phyloP scores from a whole-genome alignment of 2,888 invertebrate species.

The Hetaerina titia region DNA sequence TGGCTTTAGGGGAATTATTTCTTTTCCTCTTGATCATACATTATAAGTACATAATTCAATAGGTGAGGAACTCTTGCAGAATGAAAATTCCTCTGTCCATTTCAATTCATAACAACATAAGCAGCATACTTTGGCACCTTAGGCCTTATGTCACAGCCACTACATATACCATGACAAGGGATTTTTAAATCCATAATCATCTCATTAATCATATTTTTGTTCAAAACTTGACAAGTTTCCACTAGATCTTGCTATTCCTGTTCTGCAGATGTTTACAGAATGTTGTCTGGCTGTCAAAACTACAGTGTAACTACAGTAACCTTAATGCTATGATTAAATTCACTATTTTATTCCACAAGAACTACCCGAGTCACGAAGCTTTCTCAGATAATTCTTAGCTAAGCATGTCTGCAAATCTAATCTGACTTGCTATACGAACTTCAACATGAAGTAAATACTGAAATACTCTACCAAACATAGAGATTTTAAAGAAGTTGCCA shows the following conservation, averaged over 20 bases:
- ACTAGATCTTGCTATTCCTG: background rate
- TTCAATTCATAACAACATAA: background rate
- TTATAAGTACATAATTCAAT: no score
- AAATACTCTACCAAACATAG: background rate
- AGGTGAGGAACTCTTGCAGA: background rate
- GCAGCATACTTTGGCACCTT: background rate
- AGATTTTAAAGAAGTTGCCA: background rate
- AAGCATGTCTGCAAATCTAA: background rate
- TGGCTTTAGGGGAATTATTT: no score
- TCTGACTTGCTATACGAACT: background rate
- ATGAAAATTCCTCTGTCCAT: background rate
- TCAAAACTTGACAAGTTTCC: background rate
- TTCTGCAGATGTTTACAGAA: no score
- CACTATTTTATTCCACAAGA: background rate
- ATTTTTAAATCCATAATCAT: background rate
- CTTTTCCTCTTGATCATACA: no score
- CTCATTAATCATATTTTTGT: background rate
- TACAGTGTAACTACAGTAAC: no score
- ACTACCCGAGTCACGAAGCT: background rate
- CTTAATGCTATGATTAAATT: background rate
- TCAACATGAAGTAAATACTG: constrained; percentile 12
- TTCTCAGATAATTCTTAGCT: background rate
- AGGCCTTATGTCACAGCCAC: no score
- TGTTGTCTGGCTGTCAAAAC: no score
- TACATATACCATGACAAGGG: no score